These are phyloP conservation scores for Polietes domitor DNA, from an alignment of 2,888 invertebrate genomes.

Conservation along the genomic window DNA sequence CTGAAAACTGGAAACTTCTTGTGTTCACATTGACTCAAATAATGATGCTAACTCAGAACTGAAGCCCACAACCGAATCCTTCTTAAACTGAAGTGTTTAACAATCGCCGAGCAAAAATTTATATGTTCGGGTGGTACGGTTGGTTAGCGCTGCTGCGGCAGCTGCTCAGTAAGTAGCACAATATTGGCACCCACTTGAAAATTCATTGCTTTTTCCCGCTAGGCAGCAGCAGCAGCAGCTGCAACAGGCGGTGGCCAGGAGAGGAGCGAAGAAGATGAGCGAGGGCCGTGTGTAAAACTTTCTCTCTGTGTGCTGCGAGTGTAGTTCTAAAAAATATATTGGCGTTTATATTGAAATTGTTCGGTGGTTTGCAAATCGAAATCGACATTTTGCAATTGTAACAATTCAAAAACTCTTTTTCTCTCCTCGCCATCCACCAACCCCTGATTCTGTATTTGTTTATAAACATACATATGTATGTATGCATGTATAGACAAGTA, in stretches of 20 bases:
- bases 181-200: constrained; percentile 67
- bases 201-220: constrained; percentile 58
- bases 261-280: neutral
- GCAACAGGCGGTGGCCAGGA: neutral
- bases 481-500: constrained; percentile 16
- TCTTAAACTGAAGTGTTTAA: constrained; percentile 55
- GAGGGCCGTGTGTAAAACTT: constrained; percentile 41
- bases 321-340: constrained; percentile 60
- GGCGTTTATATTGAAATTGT: constrained; percentile 67
- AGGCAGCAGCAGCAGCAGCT: neutral
- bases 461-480: neutral
- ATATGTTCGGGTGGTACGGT: constrained; percentile 11
- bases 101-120: constrained; percentile 41
- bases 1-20: neutral
- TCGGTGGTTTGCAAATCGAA: constrained; percentile 66
- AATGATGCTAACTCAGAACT: constrained; percentile 30
- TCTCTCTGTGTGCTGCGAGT: constrained; percentile 13
- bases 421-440: neutral
- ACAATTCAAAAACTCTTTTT: constrained; percentile 57
- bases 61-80: neutral
- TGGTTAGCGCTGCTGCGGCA: constrained; percentile 39
- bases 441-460: neutral
- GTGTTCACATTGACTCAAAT: constrained; percentile 8
- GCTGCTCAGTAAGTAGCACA: constrained; percentile 21
- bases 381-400: constrained; percentile 63